A percentile compares a stretch with the other conserved stretches of the same genome.
Evolutionary conservation across 2,113 vertebrate genomes (phyloP).

Genomic region (Bothrops jararaca): DNA sequence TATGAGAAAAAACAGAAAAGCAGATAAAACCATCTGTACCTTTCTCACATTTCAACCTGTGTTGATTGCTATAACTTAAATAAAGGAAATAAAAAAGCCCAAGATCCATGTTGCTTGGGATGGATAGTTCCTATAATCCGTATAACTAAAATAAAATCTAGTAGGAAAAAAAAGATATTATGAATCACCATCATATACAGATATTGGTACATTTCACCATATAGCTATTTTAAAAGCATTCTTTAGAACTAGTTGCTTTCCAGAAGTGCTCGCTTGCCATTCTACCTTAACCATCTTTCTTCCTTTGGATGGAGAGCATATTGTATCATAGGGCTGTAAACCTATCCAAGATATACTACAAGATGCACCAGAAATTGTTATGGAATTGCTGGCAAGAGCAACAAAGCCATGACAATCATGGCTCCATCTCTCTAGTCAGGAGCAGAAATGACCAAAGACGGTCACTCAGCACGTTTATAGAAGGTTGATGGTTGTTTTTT

Average conservation of each 20-base stretch:
- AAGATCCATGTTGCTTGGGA: background rate
- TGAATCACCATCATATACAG: background rate
- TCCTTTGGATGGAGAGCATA: background rate
- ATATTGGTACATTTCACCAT: background rate
- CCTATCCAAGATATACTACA: background rate
- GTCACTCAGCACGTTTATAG: background rate
- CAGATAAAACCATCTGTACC: background rate
- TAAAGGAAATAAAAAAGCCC: background rate
- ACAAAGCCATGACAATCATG: background rate
- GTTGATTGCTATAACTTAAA: background rate
- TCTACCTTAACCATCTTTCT: no score
- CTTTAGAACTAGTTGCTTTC: background rate
- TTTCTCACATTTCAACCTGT: background rate
- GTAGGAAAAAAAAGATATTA: background rate
- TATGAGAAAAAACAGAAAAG: background rate
- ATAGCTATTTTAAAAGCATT: background rate
- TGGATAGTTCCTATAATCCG: background rate
- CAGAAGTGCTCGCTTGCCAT: background rate
- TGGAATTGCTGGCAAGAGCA: background rate
- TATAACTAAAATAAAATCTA: background rate
- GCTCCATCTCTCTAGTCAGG: background rate
- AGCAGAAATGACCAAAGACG: background rate
- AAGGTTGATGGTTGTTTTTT: background rate
- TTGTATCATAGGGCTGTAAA: background rate
- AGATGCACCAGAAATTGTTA: background rate